Evolutionary conservation across 2,888 invertebrate genomes (phyloP).

Genomic region (Notocelia uddmanniana): DNA sequence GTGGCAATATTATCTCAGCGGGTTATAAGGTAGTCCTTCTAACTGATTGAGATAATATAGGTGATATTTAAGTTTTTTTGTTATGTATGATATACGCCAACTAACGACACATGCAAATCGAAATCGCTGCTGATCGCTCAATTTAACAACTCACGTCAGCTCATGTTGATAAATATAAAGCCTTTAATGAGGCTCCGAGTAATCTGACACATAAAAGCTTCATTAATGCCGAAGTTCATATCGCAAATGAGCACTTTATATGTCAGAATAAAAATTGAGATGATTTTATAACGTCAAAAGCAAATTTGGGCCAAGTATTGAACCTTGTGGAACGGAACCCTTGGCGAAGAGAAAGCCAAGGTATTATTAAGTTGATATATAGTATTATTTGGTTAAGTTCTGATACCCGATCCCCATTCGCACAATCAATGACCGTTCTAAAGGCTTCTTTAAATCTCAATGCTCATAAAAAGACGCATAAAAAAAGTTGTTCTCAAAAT

Average conservation of each 20-base stretch:
- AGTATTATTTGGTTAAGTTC: slow-evolving; percentile 13
- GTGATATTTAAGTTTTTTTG: no score
- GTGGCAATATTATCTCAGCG: no score
- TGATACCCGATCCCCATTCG: slow-evolving; percentile 15
- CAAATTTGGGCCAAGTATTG: slow-evolving; percentile 2
- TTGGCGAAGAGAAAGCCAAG: not conserved
- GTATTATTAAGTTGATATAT: not conserved
- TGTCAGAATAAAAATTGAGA: slow-evolving; percentile 27
- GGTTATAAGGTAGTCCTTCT: no score
- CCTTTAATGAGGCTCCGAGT: slow-evolving; percentile 29
- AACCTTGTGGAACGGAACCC: slow-evolving; percentile 11
- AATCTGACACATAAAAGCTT: slow-evolving; percentile 37
- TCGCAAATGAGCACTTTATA: slow-evolving; percentile 40
- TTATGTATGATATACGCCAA: not conserved
- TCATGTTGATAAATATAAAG: slow-evolving; percentile 32
- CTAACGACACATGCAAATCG: not conserved
- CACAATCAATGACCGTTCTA: slow-evolving; percentile 28
- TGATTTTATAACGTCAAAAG: not conserved
- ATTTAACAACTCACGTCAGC: slow-evolving; percentile 15
- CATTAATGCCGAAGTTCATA: slow-evolving; percentile 35
- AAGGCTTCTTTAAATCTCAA: slow-evolving; percentile 44
- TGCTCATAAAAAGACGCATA: slow-evolving; percentile 40
- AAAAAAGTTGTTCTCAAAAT: slow-evolving; percentile 50
- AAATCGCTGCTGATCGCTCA: slow-evolving; percentile 16
- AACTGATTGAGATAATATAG: no score